Conservation (phyloP, 2,113 vertebrate genomes). For the Tricholaema leucomelas region DNA sequence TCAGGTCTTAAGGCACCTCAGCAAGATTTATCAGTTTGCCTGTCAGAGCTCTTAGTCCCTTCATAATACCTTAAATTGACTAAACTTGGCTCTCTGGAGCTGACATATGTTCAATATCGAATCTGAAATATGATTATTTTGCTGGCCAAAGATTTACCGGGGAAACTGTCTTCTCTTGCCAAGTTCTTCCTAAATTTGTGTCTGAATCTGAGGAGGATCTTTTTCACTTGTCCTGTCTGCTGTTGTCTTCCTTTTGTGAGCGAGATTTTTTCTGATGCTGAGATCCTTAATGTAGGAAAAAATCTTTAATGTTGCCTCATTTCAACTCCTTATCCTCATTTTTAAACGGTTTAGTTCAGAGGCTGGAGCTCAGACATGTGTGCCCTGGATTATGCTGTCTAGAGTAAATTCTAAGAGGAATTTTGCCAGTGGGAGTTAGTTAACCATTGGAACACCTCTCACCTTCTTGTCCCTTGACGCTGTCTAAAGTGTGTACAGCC, state of each 20-base stretch:
- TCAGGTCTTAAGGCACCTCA: slow-evolving; percentile 25
- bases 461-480: background rate
- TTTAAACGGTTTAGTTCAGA: slow-evolving; percentile 51
- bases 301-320: slow-evolving; percentile 15
- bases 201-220: background rate
- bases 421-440: slow-evolving; percentile 1
- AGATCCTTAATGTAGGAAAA: background rate
- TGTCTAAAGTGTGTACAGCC: background rate
- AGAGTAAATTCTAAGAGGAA: slow-evolving; percentile 38
- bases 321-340: slow-evolving; percentile 60
- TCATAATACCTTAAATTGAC: slow-evolving; percentile 6
- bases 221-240: background rate
- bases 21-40: slow-evolving; percentile 20
- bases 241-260: background rate
- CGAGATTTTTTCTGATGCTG: background rate
- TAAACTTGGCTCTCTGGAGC: background rate
- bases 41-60: slow-evolving; percentile 4
- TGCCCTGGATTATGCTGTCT: slow-evolving; percentile 60
- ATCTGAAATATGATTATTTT: slow-evolving; percentile 5
- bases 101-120: slow-evolving; percentile 12
- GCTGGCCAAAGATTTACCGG: background rate
- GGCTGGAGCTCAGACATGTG: slow-evolving; percentile 28
- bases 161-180: background rate
- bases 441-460: slow-evolving; percentile 3
- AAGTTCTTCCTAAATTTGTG: background rate